Evolutionary conservation across 2,113 vertebrate genomes (phyloP).

Genomic region (Scolopax mira): DNA sequence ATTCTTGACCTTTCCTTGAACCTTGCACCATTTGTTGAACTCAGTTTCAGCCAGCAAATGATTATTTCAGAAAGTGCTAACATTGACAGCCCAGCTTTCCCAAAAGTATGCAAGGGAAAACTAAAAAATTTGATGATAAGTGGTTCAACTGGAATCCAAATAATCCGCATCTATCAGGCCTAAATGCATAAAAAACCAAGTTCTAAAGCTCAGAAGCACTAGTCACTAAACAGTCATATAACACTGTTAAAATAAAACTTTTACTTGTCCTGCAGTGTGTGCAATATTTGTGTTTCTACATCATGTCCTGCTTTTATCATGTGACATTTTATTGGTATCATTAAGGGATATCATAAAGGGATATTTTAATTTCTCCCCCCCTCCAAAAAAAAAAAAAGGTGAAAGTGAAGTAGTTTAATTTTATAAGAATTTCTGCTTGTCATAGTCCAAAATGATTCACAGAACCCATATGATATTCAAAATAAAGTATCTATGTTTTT

Average conservation of each 20-base stretch:
- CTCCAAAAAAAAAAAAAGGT: background rate
- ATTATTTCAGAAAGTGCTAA: background rate
- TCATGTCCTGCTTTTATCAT: background rate
- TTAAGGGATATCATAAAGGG: background rate
- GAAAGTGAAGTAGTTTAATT: background rate
- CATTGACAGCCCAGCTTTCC: background rate
- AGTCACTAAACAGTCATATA: background rate
- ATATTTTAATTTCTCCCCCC: background rate
- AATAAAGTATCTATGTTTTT: background rate
- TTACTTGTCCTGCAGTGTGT: background rate
- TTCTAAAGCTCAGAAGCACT: background rate
- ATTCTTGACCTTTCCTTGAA: constrained; percentile 5
- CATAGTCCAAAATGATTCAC: background rate
- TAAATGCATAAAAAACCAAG: background rate
- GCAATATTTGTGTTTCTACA: background rate
- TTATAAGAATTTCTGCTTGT: background rate
- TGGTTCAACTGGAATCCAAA: background rate
- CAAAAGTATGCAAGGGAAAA: background rate
- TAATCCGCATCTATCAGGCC: background rate
- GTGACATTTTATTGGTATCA: background rate
- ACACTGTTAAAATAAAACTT: background rate
- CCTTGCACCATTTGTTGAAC: background rate
- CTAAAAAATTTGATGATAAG: background rate
- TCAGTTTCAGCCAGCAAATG: background rate
- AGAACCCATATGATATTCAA: background rate